Base-by-base conservation (phyloP, 2,888 invertebrate genomes). In the Acanthosoma haemorrhoidale region DNA sequence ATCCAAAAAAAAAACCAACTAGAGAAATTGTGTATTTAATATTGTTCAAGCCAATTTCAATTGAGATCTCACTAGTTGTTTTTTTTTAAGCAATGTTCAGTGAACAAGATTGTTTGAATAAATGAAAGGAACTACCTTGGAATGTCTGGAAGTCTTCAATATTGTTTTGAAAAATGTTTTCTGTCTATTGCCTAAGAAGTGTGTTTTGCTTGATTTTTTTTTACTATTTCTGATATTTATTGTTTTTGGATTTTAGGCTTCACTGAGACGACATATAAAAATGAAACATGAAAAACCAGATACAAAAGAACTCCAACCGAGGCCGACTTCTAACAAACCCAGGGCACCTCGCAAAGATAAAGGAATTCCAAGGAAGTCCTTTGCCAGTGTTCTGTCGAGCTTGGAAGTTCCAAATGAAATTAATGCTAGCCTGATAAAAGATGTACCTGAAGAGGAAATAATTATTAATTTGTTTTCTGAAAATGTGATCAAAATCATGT, bases 341-440 rank as follows among this genome's bases (percentile, higher is more conserved):
- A 63, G 70, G 41, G 68, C 60, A 13, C 70, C 72, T 0, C 25
- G 72, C 11, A 63, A 69, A 21, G 72, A 72, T 15, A 72, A 68
- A 36, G 72, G 72, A 4, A 69, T 69, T 13, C 72, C 68, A 0
- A 41, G 29, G 16, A 32, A 18, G 18, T 34, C 69, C 8, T 43
- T 68, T 11, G 67, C 72, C 6, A 31, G 58, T 6, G 32, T 58
- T 9, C 70, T 72, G 1, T 68, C 69, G 16, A 67, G 38, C 1
- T 69, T 72, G 5, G 29, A 13, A 15, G 59, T 63, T 21, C n/a
- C 71, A 16, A 41, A 41, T 11, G 21, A 43, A 9, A 34, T 57
- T 9, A 15, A 67, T n/a, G 31, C 31, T 8, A 16, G 34, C 18
- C 29, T 67, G 18, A 31, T 67, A n/a, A 21, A 60, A 60, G 60